Evolutionary conservation across 1,140 invertebrate species (phyloP).

Genomic region (Dendrolimus punctatus): DNA sequence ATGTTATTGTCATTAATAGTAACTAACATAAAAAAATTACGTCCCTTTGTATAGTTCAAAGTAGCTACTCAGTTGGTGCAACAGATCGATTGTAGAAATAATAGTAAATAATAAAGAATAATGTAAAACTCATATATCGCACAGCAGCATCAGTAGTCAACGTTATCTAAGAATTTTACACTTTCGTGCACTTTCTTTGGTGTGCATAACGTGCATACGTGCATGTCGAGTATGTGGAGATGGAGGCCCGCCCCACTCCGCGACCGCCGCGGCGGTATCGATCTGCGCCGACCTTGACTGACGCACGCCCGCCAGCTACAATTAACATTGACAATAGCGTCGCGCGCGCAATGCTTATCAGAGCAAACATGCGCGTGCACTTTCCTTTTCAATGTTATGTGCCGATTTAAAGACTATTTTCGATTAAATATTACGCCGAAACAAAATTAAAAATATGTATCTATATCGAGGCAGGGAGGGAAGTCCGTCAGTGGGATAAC

Average conservation of each 20-base stretch:
- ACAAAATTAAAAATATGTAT: no score
- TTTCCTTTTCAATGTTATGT: constrained; percentile 31
- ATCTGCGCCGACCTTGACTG: constrained; percentile 57
- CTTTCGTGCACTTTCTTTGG: constrained; percentile 62
- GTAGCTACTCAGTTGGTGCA: not conserved
- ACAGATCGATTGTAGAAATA: constrained; percentile 10
- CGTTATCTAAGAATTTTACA: constrained; percentile 49
- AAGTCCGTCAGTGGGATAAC: no score
- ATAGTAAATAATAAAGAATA: constrained; percentile 12
- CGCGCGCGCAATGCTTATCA: constrained; percentile 33
- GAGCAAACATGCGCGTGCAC: constrained; percentile 19
- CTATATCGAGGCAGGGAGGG: no score
- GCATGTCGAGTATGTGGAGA: constrained; percentile 21
- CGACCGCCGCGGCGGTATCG: constrained; percentile 28
- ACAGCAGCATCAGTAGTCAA: constrained; percentile 10
- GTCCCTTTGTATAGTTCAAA: no score
- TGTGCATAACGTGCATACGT: constrained; percentile 37
- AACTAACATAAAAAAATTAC: no score
- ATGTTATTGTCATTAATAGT: no score
- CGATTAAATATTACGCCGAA: not conserved
- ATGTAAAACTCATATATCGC: constrained; percentile 13
- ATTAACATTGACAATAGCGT: constrained; percentile 55
- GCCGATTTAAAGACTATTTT: not conserved
- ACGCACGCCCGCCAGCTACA: constrained; percentile 36
- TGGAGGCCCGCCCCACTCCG: constrained; percentile 15